Evolutionary conservation across 2,113 vertebrate genomes (phyloP).

Genomic region (Columba livia): DNA sequence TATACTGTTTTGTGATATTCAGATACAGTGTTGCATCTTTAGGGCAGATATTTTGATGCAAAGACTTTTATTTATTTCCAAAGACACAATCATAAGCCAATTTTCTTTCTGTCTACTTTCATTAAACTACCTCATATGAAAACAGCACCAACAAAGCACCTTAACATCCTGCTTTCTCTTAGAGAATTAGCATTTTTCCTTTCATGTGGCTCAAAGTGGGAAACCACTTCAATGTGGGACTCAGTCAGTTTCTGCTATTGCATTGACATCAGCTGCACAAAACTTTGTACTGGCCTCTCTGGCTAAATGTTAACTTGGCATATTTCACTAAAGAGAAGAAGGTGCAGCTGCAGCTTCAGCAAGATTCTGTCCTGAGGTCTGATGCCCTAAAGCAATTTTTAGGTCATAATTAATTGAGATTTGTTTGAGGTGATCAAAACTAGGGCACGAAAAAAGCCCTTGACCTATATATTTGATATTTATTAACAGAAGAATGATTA

Average conservation of each 20-base stretch:
- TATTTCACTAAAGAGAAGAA: not conserved
- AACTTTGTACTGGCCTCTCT: not conserved
- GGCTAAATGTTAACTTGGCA: conserved; percentile 26
- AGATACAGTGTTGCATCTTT: not conserved
- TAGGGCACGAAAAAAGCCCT: not conserved
- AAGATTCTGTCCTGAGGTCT: not conserved
- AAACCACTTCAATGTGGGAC: conserved; percentile 24
- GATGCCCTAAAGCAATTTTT: not conserved
- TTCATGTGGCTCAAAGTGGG: conserved; percentile 38
- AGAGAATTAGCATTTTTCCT: conserved; percentile 38
- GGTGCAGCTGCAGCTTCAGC: not conserved
- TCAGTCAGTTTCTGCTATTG: conserved; percentile 14
- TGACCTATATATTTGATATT: not conserved
- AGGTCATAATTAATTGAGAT: not conserved
- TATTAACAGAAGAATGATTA: not conserved
- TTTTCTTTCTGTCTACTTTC: conserved; percentile 47
- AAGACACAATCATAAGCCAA: conserved; percentile 17
- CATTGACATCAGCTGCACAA: conserved; percentile 5
- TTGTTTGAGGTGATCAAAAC: not conserved
- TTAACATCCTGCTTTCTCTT: conserved; percentile 11
- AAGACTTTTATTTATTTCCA: conserved; percentile 21
- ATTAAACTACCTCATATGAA: conserved; percentile 38
- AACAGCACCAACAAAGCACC: conserved; percentile 5
- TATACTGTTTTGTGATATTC: not conserved
- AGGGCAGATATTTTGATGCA: not conserved